Base-by-base conservation (phyloP, 2,113 vertebrate genomes). In the Ornithorhynchus anatinus region DNA sequence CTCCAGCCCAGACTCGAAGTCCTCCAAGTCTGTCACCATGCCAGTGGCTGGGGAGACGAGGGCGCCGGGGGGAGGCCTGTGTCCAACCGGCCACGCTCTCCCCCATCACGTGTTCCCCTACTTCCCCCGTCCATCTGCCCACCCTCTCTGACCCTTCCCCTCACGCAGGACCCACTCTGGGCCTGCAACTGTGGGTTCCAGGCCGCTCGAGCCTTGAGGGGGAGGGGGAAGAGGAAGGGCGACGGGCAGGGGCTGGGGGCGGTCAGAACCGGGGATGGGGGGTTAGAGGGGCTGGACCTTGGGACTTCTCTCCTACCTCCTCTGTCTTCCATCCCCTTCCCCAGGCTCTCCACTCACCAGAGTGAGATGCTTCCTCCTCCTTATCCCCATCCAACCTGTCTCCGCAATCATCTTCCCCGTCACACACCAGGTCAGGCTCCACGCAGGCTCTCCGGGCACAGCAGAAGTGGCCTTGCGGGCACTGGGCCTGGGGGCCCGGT, bases 401-500 rank as follows among this genome's bases (percentile, higher is more conserved):
- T 1, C 96, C 93, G 0, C 97, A 99, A 89, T 96, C 92, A 1
- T 96, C 93, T 0, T 89, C 95, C 16, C 93, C 84, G 0, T 99
- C 97, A 0, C 97, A 99, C 32, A 91, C 63, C 62, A 92, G 92
- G 9, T 43, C 77, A 9, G 1, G 5, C 2, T 82, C 86, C 81
- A 98, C 81, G 2, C 96, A 98, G 53, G 81, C 88, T 0, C 61
- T 84, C 0, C 9, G 64, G 0, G 0, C 0, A 59, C 97, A 98
- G 13, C 0, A 10, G 13, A 44, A 59, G 17, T 86, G 88, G 8
- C 23, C 36, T 0, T 38, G 29, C 13, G 1, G 8, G 48, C 91
- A 90, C 0, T 27, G 64, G 1, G 61, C 44, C 36, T 68, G 2
- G 1, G 75, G 80, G 10, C 3, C 94, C 96, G 76, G 17, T n/a